phyloP scores from a whole-genome alignment of 2,797 vertebrate genomes.

The Chrysocyon brachyurus region DNA sequence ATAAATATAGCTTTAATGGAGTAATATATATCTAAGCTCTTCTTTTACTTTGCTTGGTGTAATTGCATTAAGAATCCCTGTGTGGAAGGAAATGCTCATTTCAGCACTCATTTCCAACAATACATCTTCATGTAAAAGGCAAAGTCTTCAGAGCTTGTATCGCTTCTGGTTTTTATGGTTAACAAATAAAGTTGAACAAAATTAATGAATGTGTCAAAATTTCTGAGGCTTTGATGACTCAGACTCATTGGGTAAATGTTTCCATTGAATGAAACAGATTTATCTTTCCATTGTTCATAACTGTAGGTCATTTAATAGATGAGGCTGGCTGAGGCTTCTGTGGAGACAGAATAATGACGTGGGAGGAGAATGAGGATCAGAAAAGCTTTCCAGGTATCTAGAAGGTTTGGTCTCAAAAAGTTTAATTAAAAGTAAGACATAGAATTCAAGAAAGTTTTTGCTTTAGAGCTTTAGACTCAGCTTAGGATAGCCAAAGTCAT shows the following conservation, averaged over 20 bases:
- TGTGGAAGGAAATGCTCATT: slow-evolving; percentile 39
- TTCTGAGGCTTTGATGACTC: slow-evolving; percentile 80
- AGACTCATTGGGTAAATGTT: slow-evolving; percentile 77
- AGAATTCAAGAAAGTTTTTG: not conserved
- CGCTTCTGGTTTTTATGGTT: slow-evolving; percentile 69
- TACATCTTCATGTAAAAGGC: slow-evolving; percentile 63
- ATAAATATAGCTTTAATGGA: not conserved
- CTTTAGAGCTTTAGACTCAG: not conserved
- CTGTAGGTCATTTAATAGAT: slow-evolving; percentile 74
- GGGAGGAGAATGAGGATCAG: not conserved
- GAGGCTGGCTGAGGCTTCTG: slow-evolving; percentile 49
- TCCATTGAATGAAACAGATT: slow-evolving; percentile 78
- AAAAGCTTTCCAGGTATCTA: not conserved
- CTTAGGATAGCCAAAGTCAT: not conserved
- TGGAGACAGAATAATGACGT: not conserved
- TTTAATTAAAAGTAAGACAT: slow-evolving; percentile 48
- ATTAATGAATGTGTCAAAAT: slow-evolving; percentile 83
- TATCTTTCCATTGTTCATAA: slow-evolving; percentile 80
- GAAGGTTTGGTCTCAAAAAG: not conserved
- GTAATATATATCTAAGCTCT: not conserved
- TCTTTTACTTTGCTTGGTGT: not conserved
- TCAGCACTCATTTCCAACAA: slow-evolving; percentile 44
- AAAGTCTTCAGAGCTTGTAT: slow-evolving; percentile 7
- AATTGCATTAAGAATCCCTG: slow-evolving; percentile 39
- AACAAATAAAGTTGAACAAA: slow-evolving; percentile 82